A percentile compares a stretch with the other conserved stretches of the same genome.
Conservation (phyloP, 1,140 invertebrate species). For the Zophobas atratus region DNA sequence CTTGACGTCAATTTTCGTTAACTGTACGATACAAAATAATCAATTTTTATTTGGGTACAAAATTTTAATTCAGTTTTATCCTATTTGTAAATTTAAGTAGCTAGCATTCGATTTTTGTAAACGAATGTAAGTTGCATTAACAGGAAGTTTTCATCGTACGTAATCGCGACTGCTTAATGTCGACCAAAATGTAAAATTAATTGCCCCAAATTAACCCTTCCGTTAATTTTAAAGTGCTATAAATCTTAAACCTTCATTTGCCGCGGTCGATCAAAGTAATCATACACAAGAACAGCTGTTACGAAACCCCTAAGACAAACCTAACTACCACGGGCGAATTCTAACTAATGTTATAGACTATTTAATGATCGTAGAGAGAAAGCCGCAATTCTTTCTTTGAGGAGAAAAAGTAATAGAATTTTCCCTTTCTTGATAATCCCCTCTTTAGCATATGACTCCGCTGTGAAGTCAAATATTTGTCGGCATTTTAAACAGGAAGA, state of each 20-base stretch:
- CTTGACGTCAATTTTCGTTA: too few species aligned
- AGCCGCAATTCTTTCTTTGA: conserved; percentile 39
- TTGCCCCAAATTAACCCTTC: conserved; percentile 58
- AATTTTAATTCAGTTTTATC: too few species aligned
- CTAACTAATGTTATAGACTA: conserved; percentile 37
- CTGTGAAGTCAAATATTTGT: conserved; percentile 56
- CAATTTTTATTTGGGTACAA: too few species aligned
- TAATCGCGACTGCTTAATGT: not conserved
- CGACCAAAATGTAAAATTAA: conserved; percentile 53
- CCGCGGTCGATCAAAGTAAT: conserved; percentile 51
- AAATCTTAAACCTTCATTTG: conserved; percentile 58
- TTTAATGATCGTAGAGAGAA: conserved; percentile 26
- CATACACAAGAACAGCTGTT: conserved; percentile 54
- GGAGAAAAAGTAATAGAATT: conserved; percentile 34
- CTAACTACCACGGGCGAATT: conserved; percentile 43
- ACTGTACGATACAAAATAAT: too few species aligned
- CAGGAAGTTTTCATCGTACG: not conserved
- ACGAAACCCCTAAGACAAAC: conserved; percentile 51
- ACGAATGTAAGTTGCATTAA: too few species aligned
- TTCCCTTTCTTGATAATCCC: conserved; percentile 33
- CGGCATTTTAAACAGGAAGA: conserved; percentile 56
- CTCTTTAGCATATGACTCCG: conserved; percentile 56
- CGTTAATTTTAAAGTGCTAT: conserved; percentile 57
- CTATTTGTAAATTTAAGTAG: too few species aligned
- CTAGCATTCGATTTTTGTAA: too few species aligned